Evolutionary conservation across 2,888 invertebrate species (phyloP), one percentile per base, ranked within the genome.

Genomic region (Eurois occulta): DNA sequence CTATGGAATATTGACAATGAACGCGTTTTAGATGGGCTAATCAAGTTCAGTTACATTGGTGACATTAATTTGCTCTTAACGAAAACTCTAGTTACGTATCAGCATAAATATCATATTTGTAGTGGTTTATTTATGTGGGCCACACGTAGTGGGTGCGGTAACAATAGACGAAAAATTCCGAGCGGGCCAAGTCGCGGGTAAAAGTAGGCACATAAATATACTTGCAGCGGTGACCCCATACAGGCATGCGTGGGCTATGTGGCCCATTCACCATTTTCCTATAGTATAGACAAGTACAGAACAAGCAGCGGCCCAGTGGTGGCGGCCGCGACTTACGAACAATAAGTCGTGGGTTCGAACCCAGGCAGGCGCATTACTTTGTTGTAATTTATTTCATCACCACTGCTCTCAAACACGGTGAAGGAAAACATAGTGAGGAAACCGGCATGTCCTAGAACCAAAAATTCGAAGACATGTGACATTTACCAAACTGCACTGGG

Each of bases 191-290:
- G 46, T 32, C 21, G 21, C 35, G 13, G 28, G 41, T 48, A 48
- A 73, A 58, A 58, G 46, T 78, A 13, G n/a, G n/a, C 58, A n/a
- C 72, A 80, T 83, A 85, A 83, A 83, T 71, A 71, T 68, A 62
- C 13, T 46, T 52, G 24, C 58, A 84, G 7, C 46, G 35, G 38
- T 67, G 69, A 66, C 62, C 64, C 62, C 66, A 52, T 41, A 74
- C 52, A 35, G 11, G 65, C 7, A 32, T 28, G 80, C 80, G 82
- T 87, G 78, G 80, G 77, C 38, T 66, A 68, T 65, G 43, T 41
- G 64, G 13, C 68, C 73, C 72, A 70, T 77, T 79, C 73, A 73
- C 43, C 3, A 46, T 74, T 78, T 70, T 52, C 62, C 18, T 38
- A 67, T 62, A 72, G 72, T 38, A 67, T 62, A 72, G 72, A 3